Conservation (phyloP, 2,797 vertebrate genomes). For the Spinus pinus region DNA sequence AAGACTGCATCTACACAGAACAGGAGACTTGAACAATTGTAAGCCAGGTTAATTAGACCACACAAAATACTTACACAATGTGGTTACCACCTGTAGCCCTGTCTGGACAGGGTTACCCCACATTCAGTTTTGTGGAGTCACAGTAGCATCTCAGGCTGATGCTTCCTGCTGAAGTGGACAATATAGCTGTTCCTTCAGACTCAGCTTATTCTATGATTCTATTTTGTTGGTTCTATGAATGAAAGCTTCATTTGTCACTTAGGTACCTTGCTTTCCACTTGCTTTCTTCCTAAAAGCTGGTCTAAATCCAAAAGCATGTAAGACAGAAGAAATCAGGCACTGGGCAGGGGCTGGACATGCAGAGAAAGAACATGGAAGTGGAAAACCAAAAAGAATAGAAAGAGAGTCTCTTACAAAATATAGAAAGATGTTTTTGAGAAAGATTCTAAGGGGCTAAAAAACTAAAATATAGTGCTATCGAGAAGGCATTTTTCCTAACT, state of each 20-base stretch:
- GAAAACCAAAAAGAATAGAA: not conserved
- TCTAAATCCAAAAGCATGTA: not conserved
- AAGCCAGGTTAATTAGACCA: not conserved
- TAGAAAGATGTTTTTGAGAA: not conserved
- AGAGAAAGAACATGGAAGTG: not conserved
- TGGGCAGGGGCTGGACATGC: rapidly evolving
- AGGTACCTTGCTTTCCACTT: not conserved
- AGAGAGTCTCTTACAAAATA: not conserved
- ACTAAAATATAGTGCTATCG: not conserved
- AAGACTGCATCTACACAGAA: not conserved
- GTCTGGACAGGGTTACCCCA: not conserved
- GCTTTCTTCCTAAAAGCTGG: not conserved
- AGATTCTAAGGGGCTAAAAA: not conserved
- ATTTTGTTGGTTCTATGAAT: not conserved
- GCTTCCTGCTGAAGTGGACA: not conserved
- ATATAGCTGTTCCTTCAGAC: not conserved
- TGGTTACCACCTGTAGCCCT: not conserved
- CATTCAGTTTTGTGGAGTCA: not conserved
- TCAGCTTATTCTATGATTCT: not conserved
- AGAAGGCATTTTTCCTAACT: not conserved
- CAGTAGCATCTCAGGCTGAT: not conserved
- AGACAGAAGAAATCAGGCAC: not conserved
- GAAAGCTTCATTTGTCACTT: not conserved
- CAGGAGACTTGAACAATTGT: not conserved
- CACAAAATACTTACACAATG: not conserved